These are phyloP conservation scores for Falcunculus frontatus DNA, from an alignment of 2,113 vertebrate species.

Conservation along the genomic window DNA sequence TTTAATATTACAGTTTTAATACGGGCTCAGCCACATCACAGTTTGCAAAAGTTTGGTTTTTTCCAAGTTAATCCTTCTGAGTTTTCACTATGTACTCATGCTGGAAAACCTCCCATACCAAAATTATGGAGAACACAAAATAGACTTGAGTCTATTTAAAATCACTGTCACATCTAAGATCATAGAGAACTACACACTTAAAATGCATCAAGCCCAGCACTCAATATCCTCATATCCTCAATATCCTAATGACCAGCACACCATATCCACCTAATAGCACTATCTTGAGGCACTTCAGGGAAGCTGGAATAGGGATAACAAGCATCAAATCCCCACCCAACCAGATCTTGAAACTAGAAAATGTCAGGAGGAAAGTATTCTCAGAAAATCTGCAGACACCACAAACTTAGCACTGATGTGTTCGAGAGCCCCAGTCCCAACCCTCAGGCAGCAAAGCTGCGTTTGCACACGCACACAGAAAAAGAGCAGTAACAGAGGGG, in stretches of 20 bases:
- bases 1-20: not conserved
- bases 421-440: not conserved
- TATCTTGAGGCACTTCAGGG: not conserved
- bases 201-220: not conserved
- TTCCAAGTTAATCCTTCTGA: not conserved
- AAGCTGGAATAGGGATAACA: not conserved
- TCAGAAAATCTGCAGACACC: not conserved
- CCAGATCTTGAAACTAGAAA: not conserved
- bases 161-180: not conserved
- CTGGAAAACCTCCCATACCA: not conserved
- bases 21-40: not conserved
- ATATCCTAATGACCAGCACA: not conserved
- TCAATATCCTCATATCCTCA: not conserved
- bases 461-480: accelerated
- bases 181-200: not conserved
- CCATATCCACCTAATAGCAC: not conserved
- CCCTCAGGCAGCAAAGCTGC: not conserved
- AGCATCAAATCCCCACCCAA: not conserved
- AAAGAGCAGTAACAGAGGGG: accelerated
- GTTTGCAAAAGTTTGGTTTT: not conserved
- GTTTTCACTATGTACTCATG: not conserved
- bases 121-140: not conserved
- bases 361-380: not conserved
- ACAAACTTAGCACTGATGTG: not conserved
- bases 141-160: not conserved